phyloP scores from a whole-genome alignment of 1,140 invertebrate species.

The Drosophila busckii region DNA sequence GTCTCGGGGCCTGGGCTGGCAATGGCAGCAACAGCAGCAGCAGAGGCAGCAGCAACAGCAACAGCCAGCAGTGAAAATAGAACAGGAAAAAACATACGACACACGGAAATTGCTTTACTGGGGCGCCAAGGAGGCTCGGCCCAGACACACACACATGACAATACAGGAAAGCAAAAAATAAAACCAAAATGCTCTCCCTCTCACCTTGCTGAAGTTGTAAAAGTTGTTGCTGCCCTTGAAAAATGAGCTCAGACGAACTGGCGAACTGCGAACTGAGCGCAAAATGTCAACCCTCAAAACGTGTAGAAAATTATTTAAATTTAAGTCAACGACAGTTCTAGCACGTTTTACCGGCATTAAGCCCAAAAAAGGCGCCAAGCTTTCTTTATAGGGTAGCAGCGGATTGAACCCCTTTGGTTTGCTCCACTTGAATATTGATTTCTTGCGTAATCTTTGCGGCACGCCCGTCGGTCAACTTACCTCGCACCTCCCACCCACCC shows the following conservation, averaged over 20 bases:
- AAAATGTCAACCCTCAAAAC: slow-evolving; percentile 47
- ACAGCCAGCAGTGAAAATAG: slow-evolving; percentile 66
- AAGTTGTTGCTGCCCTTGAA: slow-evolving; percentile 64
- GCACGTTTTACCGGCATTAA: slow-evolving; percentile 1
- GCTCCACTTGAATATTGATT: slow-evolving; percentile 69
- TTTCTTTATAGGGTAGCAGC: not conserved
- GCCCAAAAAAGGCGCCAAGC: not conserved
- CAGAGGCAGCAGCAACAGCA: too few species aligned
- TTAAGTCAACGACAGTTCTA: slow-evolving; percentile 34
- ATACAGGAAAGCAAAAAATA: slow-evolving; percentile 10
- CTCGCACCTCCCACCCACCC: not conserved
- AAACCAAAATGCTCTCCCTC: slow-evolving; percentile 36
- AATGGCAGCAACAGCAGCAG: too few species aligned
- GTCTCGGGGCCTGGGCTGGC: slow-evolving; percentile 51
- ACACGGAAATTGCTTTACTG: slow-evolving; percentile 68
- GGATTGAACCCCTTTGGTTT: slow-evolving; percentile 44
- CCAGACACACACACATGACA: slow-evolving; percentile 45
- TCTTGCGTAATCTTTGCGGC: slow-evolving; percentile 72
- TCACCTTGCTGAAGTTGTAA: slow-evolving; percentile 46
- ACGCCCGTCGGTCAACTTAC: slow-evolving; percentile 36
- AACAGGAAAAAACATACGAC: slow-evolving; percentile 70
- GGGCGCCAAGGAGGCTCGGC: slow-evolving; percentile 30
- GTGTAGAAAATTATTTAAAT: slow-evolving; percentile 77
- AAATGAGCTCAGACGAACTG: slow-evolving; percentile 58
- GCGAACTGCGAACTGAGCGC: too few species aligned